phyloP scores from a whole-genome alignment of 2,113 vertebrate species.

The Brachypodius melanocephalos region DNA sequence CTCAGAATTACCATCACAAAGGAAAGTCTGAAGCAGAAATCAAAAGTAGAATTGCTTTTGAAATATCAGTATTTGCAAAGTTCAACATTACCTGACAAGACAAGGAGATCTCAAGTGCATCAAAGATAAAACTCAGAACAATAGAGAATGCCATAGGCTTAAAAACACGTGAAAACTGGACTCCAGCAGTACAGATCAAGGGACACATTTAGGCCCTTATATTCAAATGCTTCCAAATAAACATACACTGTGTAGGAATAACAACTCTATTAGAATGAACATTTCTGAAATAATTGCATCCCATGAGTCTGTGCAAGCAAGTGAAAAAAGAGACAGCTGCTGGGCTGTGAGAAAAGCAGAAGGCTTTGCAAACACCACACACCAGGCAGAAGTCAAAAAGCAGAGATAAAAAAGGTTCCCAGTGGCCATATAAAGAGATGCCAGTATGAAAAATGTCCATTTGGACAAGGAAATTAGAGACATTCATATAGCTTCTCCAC shows the following conservation, averaged over 20 bases:
- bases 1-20: constrained; percentile 39
- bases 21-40: background rate
- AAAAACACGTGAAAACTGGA: background rate
- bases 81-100: background rate
- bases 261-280: background rate
- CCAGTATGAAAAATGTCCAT: background rate
- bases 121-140: background rate
- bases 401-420: background rate
- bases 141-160: background rate
- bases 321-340: background rate
- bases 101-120: background rate
- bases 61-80: background rate
- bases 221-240: background rate
- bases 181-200: background rate
- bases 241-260: background rate
- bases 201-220: background rate
- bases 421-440: background rate
- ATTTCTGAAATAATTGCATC: background rate
- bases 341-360: background rate
- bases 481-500: background rate
- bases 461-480: background rate
- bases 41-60: constrained; percentile 15
- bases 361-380: background rate
- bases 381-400: background rate
- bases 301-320: background rate